Conservation (phyloP, 1,140 invertebrate genomes). For the Lineus longissimus region DNA sequence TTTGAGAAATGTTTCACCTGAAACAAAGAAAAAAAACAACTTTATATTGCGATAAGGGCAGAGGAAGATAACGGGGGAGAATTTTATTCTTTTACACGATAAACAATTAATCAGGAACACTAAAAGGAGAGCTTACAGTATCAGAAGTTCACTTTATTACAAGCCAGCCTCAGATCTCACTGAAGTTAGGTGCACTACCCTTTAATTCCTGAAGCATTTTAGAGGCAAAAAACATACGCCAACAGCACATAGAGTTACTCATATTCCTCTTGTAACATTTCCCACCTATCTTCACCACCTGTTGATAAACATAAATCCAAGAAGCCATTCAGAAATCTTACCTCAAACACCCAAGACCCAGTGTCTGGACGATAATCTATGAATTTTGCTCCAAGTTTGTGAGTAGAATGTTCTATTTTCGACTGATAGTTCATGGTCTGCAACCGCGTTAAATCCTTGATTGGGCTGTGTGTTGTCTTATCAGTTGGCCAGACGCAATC, state of each 20-base stretch:
- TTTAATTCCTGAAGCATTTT: too few species aligned
- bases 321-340: too few species aligned
- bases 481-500: constrained; percentile 92
- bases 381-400: constrained; percentile 83
- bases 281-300: too few species aligned
- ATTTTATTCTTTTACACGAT: background rate
- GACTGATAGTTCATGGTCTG: constrained; percentile 80
- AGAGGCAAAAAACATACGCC: too few species aligned
- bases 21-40: constrained; percentile 24
- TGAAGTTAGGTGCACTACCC: too few species aligned
- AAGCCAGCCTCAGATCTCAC: too few species aligned
- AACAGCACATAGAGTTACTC: too few species aligned
- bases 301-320: too few species aligned
- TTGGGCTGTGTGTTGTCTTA: constrained; percentile 73
- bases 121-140: too few species aligned
- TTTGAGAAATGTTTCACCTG: constrained; percentile 95
- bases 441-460: constrained; percentile 76
- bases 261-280: too few species aligned
- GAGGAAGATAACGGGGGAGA: background rate
- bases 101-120: too few species aligned
- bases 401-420: constrained; percentile 77
- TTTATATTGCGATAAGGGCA: background rate
- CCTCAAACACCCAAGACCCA: constrained; percentile 89
- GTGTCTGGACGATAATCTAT: constrained; percentile 92
- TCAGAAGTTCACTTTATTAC: too few species aligned